Base-by-base conservation (phyloP, 2,888 invertebrate species). In the Teinopalpus imperialis region DNA sequence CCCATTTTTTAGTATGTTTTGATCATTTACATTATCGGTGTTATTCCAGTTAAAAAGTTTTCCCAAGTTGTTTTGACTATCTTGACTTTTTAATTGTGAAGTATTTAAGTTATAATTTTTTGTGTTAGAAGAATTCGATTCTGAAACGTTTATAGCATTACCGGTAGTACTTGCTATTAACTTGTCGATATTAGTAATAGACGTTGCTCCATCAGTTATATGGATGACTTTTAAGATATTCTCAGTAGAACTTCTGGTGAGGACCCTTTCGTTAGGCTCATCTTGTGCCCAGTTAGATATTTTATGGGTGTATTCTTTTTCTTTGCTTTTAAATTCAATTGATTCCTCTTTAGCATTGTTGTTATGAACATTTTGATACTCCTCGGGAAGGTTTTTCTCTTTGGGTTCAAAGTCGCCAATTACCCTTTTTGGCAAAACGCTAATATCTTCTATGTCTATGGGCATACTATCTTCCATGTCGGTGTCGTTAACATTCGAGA, bases 291-390 rank as follows among this genome's bases (percentile, higher is more conserved):
- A n/a, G n/a, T n/a, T n/a, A n/a, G n/a, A n/a, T n/a, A n/a, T n/a
- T n/a, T n/a, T n/a, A n/a, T n/a, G n/a, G n/a, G n/a, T n/a, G n/a
- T n/a, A n/a, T n/a, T n/a, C n/a, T n/a, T n/a, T n/a, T 14, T 9
- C 34, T 21, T 6, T 20, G 16, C 12, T 21, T 24, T 24, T 21
- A 30, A 44, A 44, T 8, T 30, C 40, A 9, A 32, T 46, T 9
- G 27, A 31, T 9, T 20, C 7, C 1, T 16, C 27, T 20, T 34
- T 24, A 3, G 13, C 2, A 3, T 13, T 8, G 8, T 29, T 16
- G 3, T 34, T 40, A 1, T 1, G 3, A 31, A 16, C 7, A 6
- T 10, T 9, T 32, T 4, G 1, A n/a, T 36, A 26, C 32, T 24
- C 26, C 2, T 27, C 13, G 9, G 2, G 7, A 21, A 34, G 1